Conservation (phyloP, 37 sponge, comb jelly and placozoan species). For the Spongilla lacustris region DNA sequence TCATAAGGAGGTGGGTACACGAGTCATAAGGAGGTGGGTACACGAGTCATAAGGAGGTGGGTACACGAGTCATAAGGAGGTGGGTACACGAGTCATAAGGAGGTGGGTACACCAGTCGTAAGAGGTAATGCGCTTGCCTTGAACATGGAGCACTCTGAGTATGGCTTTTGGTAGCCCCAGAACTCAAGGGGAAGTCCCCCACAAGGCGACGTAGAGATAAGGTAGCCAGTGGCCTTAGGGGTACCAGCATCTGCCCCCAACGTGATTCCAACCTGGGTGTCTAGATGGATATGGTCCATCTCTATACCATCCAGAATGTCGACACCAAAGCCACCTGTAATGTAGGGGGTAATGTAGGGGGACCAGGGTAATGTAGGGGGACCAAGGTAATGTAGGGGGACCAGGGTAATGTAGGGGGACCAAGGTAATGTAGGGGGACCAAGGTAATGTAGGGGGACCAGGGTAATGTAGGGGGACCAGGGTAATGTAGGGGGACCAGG, state of each 20-base stretch:
- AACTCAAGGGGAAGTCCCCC: slow-evolving; percentile 67
- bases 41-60: neutral
- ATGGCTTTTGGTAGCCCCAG: slow-evolving; percentile 55
- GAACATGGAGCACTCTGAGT: slow-evolving; percentile 61
- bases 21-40: slow-evolving; percentile 4
- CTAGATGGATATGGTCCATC: slow-evolving; percentile 4
- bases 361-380: neutral
- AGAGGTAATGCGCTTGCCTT: slow-evolving; percentile 23
- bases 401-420: too few relatives aligned
- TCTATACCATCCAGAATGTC: slow-evolving; percentile 26
- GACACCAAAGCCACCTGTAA: neutral
- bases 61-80: neutral
- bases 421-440: too few relatives aligned
- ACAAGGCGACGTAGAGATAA: slow-evolving; percentile 72
- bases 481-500: too few relatives aligned
- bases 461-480: too few relatives aligned
- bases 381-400: too few relatives aligned
- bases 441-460: too few relatives aligned
- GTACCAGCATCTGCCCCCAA: slow-evolving; percentile 36
- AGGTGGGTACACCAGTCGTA: too few relatives aligned
- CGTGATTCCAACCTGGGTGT: slow-evolving; percentile 22
- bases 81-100: neutral
- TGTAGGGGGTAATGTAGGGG: neutral
- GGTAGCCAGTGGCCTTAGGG: slow-evolving; percentile 76
- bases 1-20: neutral